phyloP scores from a whole-genome alignment of 2,113 vertebrate genomes.

The Eurystomus gularis region DNA sequence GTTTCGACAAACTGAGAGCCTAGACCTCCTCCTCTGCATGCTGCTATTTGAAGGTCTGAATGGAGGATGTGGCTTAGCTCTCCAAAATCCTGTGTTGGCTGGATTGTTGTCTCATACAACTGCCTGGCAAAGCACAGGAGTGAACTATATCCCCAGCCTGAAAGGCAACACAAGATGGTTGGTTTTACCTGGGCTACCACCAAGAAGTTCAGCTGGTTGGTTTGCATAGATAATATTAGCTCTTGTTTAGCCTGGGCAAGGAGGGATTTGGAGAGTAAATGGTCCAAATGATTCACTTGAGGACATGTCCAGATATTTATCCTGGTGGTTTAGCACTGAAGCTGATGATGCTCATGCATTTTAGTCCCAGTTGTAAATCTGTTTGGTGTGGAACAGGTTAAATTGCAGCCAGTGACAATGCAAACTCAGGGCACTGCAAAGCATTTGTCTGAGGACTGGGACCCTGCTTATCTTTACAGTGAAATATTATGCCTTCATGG shows the following conservation, averaged over 20 bases:
- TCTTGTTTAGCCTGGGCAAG: background rate
- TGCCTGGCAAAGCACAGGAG: background rate
- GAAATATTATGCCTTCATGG: conserved; percentile 66
- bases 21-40: background rate
- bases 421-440: background rate
- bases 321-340: background rate
- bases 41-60: background rate
- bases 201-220: background rate
- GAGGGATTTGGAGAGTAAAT: background rate
- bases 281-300: fast-evolving
- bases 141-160: background rate
- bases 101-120: background rate
- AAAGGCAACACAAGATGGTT: background rate
- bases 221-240: background rate
- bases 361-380: background rate
- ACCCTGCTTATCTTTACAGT: background rate
- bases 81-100: background rate
- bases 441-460: background rate
- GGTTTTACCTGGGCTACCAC: background rate
- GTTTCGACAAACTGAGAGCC: background rate
- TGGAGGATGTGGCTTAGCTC: background rate
- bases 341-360: no score
- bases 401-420: background rate
- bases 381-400: background rate
- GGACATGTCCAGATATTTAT: background rate